These are phyloP conservation scores for Sminthopsis crassicaudata DNA, from an alignment of 2,113 vertebrate genomes.

Conservation along the genomic window DNA sequence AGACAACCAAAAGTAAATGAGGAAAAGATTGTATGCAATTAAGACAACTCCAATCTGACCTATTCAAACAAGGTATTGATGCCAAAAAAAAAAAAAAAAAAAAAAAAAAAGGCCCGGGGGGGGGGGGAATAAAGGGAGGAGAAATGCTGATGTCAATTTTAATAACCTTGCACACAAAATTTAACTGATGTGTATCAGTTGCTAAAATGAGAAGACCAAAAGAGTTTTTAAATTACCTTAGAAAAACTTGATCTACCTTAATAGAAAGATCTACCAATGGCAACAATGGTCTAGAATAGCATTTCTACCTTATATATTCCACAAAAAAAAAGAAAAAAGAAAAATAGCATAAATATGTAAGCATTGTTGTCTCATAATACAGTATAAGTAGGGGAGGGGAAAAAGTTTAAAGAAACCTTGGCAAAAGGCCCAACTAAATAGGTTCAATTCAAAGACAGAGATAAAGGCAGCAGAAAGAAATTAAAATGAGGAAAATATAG, in stretches of 20 bases:
- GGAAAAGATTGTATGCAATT: background rate
- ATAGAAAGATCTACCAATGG: background rate
- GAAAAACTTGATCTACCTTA: background rate
- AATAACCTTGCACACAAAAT: background rate
- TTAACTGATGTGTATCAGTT: background rate
- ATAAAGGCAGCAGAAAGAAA: background rate
- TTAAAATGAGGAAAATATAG: background rate
- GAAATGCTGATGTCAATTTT: background rate
- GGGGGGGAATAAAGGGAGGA: background rate
- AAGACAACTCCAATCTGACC: background rate
- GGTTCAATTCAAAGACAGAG: background rate
- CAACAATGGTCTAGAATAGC: background rate
- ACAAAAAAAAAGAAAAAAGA: no score
- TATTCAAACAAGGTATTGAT: background rate
- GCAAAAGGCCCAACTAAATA: background rate
- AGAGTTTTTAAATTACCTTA: background rate
- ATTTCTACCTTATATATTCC: background rate
- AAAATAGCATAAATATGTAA: background rate
- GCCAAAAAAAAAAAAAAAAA: background rate
- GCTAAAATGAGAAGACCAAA: background rate
- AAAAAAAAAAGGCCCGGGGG: background rate
- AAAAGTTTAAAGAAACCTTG: background rate
- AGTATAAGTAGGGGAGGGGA: background rate
- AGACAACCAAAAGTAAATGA: background rate
- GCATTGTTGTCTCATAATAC: background rate